A percentile compares a stretch with the other conserved stretches of the same genome.
These are phyloP conservation scores for Drosophila multiciliata DNA, from an alignment of 2,888 invertebrate species.

Conservation along the genomic window DNA sequence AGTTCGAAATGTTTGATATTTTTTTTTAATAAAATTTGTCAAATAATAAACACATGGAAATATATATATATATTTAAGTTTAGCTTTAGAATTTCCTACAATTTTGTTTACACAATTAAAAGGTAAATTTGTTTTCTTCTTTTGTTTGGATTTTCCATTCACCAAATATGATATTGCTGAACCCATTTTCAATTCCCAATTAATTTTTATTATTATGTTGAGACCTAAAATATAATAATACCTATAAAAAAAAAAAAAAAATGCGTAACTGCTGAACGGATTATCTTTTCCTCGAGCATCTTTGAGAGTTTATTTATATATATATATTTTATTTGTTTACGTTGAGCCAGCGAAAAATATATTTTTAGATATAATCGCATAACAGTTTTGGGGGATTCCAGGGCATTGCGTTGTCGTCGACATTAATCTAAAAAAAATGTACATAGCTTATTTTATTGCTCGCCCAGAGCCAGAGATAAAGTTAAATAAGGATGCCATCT, in stretches of 20 bases:
- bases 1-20: background rate
- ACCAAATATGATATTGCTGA: background rate
- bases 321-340: background rate
- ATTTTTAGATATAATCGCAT: background rate
- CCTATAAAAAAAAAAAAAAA: background rate
- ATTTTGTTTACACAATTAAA: background rate
- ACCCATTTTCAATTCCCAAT: background rate
- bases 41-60: background rate
- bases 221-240: background rate
- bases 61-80: background rate
- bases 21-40: background rate
- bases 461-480: constrained; percentile 26
- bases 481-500: constrained; percentile 52
- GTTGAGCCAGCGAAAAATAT: background rate
- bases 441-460: constrained; percentile 13
- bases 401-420: background rate
- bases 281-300: background rate
- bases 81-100: too few species aligned
- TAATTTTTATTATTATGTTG: background rate
- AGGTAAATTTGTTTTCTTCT: background rate
- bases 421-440: background rate
- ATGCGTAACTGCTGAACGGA: background rate
- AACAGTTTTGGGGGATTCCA: background rate
- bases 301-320: background rate
- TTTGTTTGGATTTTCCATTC: background rate